phyloP scores from a whole-genome alignment of 2,888 invertebrate species.

The Metopia argyrocephala region DNA sequence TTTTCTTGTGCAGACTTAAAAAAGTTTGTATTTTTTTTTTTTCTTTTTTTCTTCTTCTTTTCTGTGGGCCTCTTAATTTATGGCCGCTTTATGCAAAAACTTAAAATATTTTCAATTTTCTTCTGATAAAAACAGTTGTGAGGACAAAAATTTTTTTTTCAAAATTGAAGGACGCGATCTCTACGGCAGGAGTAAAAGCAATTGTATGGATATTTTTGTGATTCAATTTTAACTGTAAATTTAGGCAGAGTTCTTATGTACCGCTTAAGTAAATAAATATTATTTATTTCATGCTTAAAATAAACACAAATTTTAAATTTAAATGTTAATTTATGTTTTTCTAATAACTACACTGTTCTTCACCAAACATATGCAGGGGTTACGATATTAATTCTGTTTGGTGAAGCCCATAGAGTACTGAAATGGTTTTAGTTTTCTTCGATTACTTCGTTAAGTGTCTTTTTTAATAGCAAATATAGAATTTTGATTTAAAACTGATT shows the following conservation, averaged over 20 bases:
- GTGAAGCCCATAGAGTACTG: too few relatives aligned
- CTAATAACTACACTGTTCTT: too few relatives aligned
- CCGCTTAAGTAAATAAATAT: conserved; percentile 54
- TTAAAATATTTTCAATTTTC: not conserved
- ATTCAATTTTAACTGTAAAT: not conserved
- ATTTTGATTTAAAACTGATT: too few relatives aligned
- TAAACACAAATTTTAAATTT: conserved; percentile 33
- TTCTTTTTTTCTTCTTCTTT: not conserved
- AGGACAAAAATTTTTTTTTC: conserved; percentile 14
- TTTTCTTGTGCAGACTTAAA: conserved; percentile 10
- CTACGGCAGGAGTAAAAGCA: not conserved
- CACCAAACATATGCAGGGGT: too few relatives aligned
- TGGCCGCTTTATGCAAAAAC: conserved; percentile 41
- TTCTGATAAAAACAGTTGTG: conserved; percentile 12
- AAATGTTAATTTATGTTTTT: conserved; percentile 27
- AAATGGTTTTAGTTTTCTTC: too few relatives aligned
- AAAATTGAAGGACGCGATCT: too few relatives aligned
- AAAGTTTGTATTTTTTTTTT: not conserved
- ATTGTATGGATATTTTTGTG: not conserved
- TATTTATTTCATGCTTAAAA: conserved; percentile 49
- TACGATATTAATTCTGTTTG: too few relatives aligned
- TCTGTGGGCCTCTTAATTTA: conserved; percentile 47
- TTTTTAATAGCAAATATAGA: too few relatives aligned
- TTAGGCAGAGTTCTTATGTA: conserved; percentile 46
- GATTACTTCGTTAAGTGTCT: too few relatives aligned